These are phyloP conservation scores for Polymixis lichenea DNA, from an alignment of 2,888 invertebrate species.

Conservation along the genomic window DNA sequence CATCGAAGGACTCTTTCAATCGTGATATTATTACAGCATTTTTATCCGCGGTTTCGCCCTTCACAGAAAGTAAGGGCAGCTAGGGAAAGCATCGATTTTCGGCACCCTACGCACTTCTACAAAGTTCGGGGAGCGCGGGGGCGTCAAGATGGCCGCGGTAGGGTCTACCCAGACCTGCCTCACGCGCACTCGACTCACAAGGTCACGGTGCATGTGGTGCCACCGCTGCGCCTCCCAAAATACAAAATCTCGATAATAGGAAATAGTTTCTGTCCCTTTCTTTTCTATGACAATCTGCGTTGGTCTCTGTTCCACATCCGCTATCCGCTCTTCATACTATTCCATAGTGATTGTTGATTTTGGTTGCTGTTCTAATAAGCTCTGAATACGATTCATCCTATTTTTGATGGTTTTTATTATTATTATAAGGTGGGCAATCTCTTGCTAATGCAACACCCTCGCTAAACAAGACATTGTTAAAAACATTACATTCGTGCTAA, in stretches of 20 bases:
- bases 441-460: background rate
- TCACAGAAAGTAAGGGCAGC: slow-evolving; percentile 79
- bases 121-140: slow-evolving; percentile 77
- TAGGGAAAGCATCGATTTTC: slow-evolving; percentile 89
- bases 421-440: background rate
- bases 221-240: slow-evolving; percentile 83
- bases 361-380: slow-evolving; percentile 32
- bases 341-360: slow-evolving; percentile 78
- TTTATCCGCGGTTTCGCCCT: slow-evolving; percentile 82
- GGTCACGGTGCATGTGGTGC: slow-evolving; percentile 85
- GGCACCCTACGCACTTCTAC: slow-evolving; percentile 81
- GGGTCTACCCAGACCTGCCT: slow-evolving; percentile 85
- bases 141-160: slow-evolving; percentile 84
- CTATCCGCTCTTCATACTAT: slow-evolving; percentile 77
- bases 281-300: slow-evolving; percentile 61
- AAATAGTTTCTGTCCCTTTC: slow-evolving; percentile 76
- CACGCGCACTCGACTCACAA: slow-evolving; percentile 84
- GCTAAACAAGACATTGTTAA: background rate
- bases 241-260: slow-evolving; percentile 84
- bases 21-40: slow-evolving; percentile 69
- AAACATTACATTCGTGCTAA: slow-evolving; percentile 5
- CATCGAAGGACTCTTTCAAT: slow-evolving; percentile 37
- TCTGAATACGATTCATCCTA: background rate
- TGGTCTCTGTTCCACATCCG: slow-evolving; percentile 76
- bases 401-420: slow-evolving; percentile 1